Base-by-base conservation (phyloP, 2,797 vertebrate species). In the Microtus obscurus region DNA sequence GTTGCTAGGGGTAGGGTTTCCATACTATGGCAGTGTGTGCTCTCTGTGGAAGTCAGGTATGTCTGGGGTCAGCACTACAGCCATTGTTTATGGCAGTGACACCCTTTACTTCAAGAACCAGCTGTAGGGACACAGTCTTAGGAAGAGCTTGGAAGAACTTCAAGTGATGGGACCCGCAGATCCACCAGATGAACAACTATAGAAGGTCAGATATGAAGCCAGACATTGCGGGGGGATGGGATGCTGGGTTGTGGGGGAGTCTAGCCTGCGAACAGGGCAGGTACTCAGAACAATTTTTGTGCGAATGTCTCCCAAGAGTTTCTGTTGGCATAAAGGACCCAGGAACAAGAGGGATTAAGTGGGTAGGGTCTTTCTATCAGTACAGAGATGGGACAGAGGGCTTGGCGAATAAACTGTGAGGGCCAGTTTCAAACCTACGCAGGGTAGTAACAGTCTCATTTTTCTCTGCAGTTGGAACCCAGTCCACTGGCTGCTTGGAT, bases 71-170 rank as follows among this genome's bases (percentile, higher is more conserved):
- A 73, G 16, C 14, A 37, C 2, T 17, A 16, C 34, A 34, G 25
- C 13, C 1, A 0, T 51, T 27, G 56, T 69, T n/a, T 10, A n/a
- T 8, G 29, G 59, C 1, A 1, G 8, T 8, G 0, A 12, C 0
- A 9, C 51, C n/a, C 9, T 48, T 34, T 90, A 34, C 56, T 61
- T 40, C 21, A 3, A 61, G 53, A 37, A 74, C 34, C 65, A 45
- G 48, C 37, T 90, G 53, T 31, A 25, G 29, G 63, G 40, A 77
- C 86, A 37, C 13, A 37, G 37, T 1, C 0, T n/a, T 13, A 37
- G n/a, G 31, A 85, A 48, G 82, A 45, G 23, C 11, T 34, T 45
- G 43, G 56, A 71, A 89, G 53, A 31, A 31, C 8, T 37, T 16
- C 61, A 34, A 73, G 85, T 11, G 23, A 11, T 4, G 14, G 17